These are phyloP conservation scores for Mycetomoellerius zeteki DNA, from an alignment of 1,140 invertebrate genomes.

Conservation along the genomic window DNA sequence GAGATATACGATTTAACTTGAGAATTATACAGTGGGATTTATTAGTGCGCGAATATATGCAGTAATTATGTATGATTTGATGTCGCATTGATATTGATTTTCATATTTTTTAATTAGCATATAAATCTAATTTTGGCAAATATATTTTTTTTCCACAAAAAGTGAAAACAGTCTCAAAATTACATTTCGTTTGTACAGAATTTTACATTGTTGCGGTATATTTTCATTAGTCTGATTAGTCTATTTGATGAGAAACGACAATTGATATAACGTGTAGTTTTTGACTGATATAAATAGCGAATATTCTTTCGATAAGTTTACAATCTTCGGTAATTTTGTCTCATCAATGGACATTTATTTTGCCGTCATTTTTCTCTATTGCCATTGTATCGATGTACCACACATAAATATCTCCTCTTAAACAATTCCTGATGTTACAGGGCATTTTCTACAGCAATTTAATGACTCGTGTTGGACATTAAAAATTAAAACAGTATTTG, in stretches of 20 bases:
- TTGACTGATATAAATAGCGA: background rate
- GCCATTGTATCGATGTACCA: background rate
- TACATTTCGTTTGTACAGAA: background rate
- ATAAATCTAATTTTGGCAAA: background rate
- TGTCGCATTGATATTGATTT: background rate
- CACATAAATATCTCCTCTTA: constrained; percentile 14
- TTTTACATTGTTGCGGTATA: background rate
- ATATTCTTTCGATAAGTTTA: constrained; percentile 35
- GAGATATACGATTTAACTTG: background rate
- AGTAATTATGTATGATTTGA: background rate
- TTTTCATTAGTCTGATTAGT: background rate
- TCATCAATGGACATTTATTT: constrained; percentile 28
- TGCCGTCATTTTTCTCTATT: background rate
- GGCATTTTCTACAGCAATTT: background rate
- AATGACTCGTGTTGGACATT: background rate
- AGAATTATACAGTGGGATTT: constrained; percentile 24
- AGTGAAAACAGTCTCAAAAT: background rate
- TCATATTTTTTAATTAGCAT: constrained; percentile 1
- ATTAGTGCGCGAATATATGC: background rate
- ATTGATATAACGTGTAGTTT: background rate
- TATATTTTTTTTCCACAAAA: background rate
- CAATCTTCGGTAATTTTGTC: constrained; percentile 29
- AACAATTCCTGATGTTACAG: constrained; percentile 28
- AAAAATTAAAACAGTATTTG: background rate
- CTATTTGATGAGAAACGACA: background rate